These are phyloP conservation scores for Leptobrachium leishanense DNA, from an alignment of 2,113 vertebrate genomes.

Conservation along the genomic window DNA sequence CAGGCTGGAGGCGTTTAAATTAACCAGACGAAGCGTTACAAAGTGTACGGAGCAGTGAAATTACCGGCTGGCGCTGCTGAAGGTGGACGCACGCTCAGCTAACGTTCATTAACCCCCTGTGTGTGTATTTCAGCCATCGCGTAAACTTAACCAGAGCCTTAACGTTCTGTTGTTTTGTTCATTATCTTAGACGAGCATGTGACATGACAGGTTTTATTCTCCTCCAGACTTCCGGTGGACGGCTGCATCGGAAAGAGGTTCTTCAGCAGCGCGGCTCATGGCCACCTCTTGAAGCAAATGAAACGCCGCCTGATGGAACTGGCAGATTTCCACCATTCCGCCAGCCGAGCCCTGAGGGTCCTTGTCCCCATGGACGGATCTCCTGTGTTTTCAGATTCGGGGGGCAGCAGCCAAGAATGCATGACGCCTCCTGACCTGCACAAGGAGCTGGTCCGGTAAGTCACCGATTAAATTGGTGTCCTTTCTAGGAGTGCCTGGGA, in stretches of 20 bases:
- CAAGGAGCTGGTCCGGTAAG: constrained; percentile 87
- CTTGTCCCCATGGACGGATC: constrained; percentile 64
- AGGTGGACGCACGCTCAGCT: no score
- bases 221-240: constrained; percentile 79
- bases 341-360: constrained; percentile 84
- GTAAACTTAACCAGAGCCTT: no score
- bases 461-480: no score
- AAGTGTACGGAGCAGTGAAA: no score
- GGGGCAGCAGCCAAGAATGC: constrained; percentile 53
- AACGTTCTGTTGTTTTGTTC: not conserved
- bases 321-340: constrained; percentile 91
- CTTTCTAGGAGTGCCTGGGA: no score
- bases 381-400: constrained; percentile 61
- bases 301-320: constrained; percentile 83
- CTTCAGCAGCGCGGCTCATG: constrained; percentile 81
- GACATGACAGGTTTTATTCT: constrained; percentile 19
- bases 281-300: constrained; percentile 78
- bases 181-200: not conserved
- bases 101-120: no score
- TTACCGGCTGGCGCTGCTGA: no score
- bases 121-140: no score
- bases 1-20: no score
- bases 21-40: no score
- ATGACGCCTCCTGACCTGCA: constrained; percentile 89
- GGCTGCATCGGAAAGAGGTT: constrained; percentile 90